Percentiles rank a stretch among this genome's conserved stretches.
These are phyloP conservation scores for Epizoanthus fatuus DNA, from an alignment of 92 coral and sea anemone genomes.

Conservation along the genomic window DNA sequence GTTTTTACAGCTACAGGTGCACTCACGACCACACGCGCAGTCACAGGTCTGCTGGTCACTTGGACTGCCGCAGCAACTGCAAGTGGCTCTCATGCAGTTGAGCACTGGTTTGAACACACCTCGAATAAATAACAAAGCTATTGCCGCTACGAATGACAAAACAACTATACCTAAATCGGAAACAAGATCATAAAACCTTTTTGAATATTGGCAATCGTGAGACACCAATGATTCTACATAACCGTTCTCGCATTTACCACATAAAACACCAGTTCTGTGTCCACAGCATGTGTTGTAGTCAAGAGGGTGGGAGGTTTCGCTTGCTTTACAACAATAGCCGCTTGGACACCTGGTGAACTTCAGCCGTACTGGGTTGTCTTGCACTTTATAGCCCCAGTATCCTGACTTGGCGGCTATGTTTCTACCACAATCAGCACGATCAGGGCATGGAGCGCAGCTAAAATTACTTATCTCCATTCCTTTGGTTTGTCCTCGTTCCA, in stretches of 20 bases:
- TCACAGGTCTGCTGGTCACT: not conserved
- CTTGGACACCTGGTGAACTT: slow-evolving; percentile 10
- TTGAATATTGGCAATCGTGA: not conserved
- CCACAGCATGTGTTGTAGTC: slow-evolving; percentile 39
- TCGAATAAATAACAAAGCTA: not conserved
- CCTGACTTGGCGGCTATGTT: slow-evolving; percentile 22
- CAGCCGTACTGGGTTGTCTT: slow-evolving; percentile 8
- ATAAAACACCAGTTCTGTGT: slow-evolving; percentile 1
- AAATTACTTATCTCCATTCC: slow-evolving; percentile 13
- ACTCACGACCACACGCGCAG: not conserved
- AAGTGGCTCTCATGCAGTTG: not conserved
- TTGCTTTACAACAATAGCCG: slow-evolving; percentile 26
- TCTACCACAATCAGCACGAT: slow-evolving; percentile 10
- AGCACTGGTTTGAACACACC: not conserved
- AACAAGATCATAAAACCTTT: not conserved
- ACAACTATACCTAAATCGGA: not conserved
- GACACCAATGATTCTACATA: slow-evolving; percentile 18
- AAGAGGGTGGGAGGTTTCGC: not conserved
- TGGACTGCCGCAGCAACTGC: not conserved
- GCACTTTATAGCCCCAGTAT: slow-evolving; percentile 24
- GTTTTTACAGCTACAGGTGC: not conserved
- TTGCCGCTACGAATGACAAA: not conserved
- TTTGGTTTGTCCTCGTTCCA: slow-evolving; percentile 20
- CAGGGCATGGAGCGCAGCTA: slow-evolving; percentile 14
- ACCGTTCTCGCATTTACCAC: slow-evolving; percentile 11